phyloP scores from a whole-genome alignment of 1,140 invertebrate genomes.

The Octopus sinensis region DNA sequence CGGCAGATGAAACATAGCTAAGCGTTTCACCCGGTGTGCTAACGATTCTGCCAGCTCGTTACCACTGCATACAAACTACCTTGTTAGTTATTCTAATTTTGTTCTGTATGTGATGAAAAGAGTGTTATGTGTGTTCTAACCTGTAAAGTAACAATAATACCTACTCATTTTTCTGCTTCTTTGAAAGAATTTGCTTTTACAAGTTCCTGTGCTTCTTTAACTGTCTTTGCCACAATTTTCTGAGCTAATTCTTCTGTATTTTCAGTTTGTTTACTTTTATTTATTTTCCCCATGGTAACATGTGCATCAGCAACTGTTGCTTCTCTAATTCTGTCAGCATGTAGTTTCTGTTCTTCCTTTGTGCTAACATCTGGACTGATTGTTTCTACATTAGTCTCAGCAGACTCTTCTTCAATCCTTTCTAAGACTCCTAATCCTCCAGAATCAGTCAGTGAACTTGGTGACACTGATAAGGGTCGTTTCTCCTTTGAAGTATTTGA shows the following conservation, averaged over 20 bases:
- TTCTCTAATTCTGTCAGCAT: not conserved
- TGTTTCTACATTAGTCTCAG: not conserved
- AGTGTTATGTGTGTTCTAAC: too few species aligned
- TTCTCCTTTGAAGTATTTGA: not conserved
- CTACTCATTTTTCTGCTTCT: too few species aligned
- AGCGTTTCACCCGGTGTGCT: too few species aligned
- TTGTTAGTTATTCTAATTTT: too few species aligned
- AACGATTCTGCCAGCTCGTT: too few species aligned
- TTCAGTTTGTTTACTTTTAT: not conserved
- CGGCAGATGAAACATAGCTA: too few species aligned
- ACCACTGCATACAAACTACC: too few species aligned
- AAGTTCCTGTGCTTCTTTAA: not conserved
- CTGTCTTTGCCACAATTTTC: not conserved
- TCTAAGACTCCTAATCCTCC: not conserved
- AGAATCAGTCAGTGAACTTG: not conserved
- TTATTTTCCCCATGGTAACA: not conserved
- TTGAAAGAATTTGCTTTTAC: not conserved
- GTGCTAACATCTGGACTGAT: slow-evolving; percentile 1
- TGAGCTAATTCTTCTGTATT: not conserved
- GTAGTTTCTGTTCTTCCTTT: not conserved
- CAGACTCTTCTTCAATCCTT: not conserved
- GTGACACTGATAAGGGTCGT: not conserved
- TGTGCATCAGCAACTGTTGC: not conserved
- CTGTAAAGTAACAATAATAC: too few species aligned
- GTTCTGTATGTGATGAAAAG: too few species aligned